Evolutionary conservation across 1,140 invertebrate genomes (phyloP).

Genomic region (Magallana angulata): DNA sequence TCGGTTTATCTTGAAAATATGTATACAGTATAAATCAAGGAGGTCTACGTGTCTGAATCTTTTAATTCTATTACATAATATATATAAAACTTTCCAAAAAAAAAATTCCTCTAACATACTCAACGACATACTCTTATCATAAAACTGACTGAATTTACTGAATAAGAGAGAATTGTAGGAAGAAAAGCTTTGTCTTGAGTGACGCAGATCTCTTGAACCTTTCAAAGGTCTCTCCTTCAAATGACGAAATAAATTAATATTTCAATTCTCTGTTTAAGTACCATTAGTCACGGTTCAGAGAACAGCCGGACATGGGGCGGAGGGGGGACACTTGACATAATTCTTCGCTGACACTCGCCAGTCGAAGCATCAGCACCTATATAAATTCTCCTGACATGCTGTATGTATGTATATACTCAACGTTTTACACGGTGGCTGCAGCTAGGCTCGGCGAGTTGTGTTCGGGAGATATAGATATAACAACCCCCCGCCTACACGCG

Average conservation of each 20-base stretch:
- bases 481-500: not conserved
- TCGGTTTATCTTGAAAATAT: too few relatives aligned
- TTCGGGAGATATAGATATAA: not conserved
- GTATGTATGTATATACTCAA: not conserved
- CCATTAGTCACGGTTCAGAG: conserved; percentile 23
- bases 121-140: too few relatives aligned
- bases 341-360: conserved; percentile 20
- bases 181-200: too few relatives aligned
- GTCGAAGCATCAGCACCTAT: not conserved
- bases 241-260: not conserved
- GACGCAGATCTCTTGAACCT: not conserved
- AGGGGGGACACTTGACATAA: conserved; percentile 26
- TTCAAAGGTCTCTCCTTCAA: not conserved
- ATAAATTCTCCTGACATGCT: not conserved
- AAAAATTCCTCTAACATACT: too few relatives aligned
- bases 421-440: conserved; percentile 9
- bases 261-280: not conserved
- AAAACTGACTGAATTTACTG: too few relatives aligned
- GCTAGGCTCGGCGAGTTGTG: not conserved
- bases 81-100: too few relatives aligned
- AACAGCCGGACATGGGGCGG: not conserved
- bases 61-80: too few relatives aligned
- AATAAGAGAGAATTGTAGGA: too few relatives aligned
- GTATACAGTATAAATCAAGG: too few relatives aligned
- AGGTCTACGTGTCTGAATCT: too few relatives aligned